These are phyloP conservation scores for Enteromius treurensis DNA, from an alignment of 2,797 vertebrate genomes.

Conservation along the genomic window DNA sequence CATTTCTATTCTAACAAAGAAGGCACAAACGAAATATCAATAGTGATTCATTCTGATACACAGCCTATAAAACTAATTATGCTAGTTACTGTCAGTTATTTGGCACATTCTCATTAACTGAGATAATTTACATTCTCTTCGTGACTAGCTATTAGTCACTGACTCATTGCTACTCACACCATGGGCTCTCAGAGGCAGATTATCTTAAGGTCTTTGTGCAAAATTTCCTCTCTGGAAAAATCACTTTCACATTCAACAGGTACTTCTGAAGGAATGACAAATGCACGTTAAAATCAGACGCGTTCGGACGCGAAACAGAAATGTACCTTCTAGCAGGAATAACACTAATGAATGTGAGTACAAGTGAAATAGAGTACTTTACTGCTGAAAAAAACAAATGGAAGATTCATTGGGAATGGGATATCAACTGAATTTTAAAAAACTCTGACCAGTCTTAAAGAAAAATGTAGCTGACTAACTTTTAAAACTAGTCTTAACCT, in stretches of 20 bases:
- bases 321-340: neutral
- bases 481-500: too few relatives aligned
- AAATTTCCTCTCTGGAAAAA: conserved; percentile 6
- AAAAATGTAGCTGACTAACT: too few relatives aligned
- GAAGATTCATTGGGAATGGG: neutral
- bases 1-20: conserved; percentile 48
- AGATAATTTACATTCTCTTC: conserved; percentile 28
- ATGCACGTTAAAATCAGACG: neutral
- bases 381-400: neutral
- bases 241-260: conserved; percentile 23
- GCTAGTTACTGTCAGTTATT: conserved; percentile 12
- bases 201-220: conserved; percentile 15
- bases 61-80: conserved; percentile 1
- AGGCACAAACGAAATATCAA: conserved; percentile 50
- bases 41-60: conserved; percentile 4
- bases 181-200: neutral
- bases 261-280: conserved; percentile 28
- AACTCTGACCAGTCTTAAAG: too few relatives aligned
- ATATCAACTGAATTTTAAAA: neutral
- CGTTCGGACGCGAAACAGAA: neutral
- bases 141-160: conserved; percentile 17
- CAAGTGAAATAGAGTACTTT: neutral
- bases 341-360: neutral
- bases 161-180: neutral
- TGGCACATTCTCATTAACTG: conserved; percentile 18